phyloP scores from a whole-genome alignment of 1,140 invertebrate genomes.

The Centruroides sculpturatus region DNA sequence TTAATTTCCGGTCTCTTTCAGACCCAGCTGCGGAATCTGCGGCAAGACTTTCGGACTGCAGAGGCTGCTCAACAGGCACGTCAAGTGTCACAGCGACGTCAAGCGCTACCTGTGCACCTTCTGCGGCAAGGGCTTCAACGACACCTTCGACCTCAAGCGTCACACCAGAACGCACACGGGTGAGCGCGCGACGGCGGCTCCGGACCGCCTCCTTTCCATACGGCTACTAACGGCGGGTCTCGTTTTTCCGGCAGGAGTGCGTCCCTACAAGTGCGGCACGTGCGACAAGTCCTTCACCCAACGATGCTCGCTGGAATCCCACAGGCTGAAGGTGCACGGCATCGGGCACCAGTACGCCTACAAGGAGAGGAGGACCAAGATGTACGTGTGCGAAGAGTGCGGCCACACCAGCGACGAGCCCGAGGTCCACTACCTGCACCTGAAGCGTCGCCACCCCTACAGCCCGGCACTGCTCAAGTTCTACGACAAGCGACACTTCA shows the following conservation, averaged over 20 bases:
- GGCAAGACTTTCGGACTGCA: conserved; percentile 88
- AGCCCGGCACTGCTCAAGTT: conserved; percentile 89
- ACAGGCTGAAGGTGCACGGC: conserved; percentile 95
- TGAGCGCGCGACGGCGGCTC: conserved; percentile 24
- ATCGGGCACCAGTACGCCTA: conserved; percentile 93
- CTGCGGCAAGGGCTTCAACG: conserved; percentile 99
- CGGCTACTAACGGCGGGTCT: too few species aligned
- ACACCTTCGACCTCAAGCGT: conserved; percentile 96
- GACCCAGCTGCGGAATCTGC: conserved; percentile 64
- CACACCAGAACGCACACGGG: conserved; percentile 98
- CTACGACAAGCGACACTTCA: conserved; percentile 96
- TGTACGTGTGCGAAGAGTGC: conserved; percentile 97
- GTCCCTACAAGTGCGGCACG: conserved; percentile 95
- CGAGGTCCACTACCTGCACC: conserved; percentile 84
- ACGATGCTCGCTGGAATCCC: conserved; percentile 94
- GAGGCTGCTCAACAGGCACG: conserved; percentile 89
- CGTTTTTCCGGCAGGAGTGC: conserved; percentile 49
- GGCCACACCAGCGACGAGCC: conserved; percentile 92
- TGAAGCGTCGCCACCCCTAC: conserved; percentile 92
- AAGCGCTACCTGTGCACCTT: conserved; percentile 98
- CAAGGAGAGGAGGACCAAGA: conserved; percentile 86
- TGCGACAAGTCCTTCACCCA: conserved; percentile 99
- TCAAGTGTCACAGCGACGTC: conserved; percentile 97
- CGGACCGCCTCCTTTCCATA: background rate
- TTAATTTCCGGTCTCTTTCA: background rate